Evolutionary conservation across 2,113 vertebrate genomes (phyloP), one percentile per base, ranked within the genome.

Genomic region (Corvus cornix): DNA sequence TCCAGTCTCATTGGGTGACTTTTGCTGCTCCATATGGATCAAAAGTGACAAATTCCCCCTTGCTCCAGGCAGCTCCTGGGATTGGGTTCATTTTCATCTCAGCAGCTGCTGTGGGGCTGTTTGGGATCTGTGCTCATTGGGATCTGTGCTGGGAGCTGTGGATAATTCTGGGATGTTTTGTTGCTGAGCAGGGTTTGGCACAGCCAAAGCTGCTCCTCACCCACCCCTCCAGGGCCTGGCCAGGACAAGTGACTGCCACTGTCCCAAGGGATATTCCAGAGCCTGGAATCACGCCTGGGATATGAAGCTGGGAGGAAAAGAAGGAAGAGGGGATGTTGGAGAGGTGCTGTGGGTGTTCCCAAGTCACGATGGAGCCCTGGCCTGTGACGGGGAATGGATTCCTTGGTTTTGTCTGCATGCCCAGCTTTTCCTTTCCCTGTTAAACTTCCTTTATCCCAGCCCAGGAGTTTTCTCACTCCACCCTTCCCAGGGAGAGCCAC

Each of bases 1-100:
- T 16, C 27, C 49, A 19, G n/a, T 28, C 49, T 31, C 28, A 0
- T 0, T 0, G 11, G 13, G 35, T 8, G 41, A 14, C 13, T 49
- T 67, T 22, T 9, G 43, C 17, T 21, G 18, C 11, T 41, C 24
- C 3, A 0, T 10, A 3, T 1, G 41, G n/a, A 53, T 26, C 8
- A 9, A 2, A 27, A 55, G 11, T 7, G 69, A 17, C 1, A 1
- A 28, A 48, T 39, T 5, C 13, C 28, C 11, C 14, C 11, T 20
- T 0, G 33, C 3, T 26, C 37, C 58, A 7, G 23, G 26, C 4
- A 4, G 58, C 81, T 53, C n/a, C 56, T 4, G 35, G n/a, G 70
- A 44, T 7, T 26, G 31, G 53, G 30, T 43, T 43, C 12, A 3
- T n/a, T 43, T 19, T 8, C 12, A 26, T 15, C 37, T 10, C 37